These are phyloP conservation scores for Sebastes paucispinis DNA, from an alignment of 2,797 vertebrate species.

Conservation along the genomic window DNA sequence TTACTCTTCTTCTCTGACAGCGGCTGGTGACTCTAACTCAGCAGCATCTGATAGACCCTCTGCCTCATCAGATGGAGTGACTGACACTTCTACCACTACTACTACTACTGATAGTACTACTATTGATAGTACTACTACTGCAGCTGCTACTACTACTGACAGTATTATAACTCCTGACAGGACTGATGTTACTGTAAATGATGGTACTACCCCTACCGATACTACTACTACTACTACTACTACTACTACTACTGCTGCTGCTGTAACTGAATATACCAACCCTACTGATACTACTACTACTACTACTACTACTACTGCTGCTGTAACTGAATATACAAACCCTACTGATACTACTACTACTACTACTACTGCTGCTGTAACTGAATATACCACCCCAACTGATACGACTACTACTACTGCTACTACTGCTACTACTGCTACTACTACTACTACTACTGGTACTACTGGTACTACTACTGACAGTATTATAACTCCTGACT, in stretches of 20 bases:
- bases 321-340: too few relatives aligned
- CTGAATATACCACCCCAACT: too few relatives aligned
- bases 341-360: too few relatives aligned
- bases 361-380: too few relatives aligned
- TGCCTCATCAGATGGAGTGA: conserved; percentile 34
- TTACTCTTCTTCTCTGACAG: conserved; percentile 75
- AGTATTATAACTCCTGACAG: not conserved
- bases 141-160: not conserved
- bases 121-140: not conserved
- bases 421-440: too few relatives aligned
- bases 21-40: conserved; percentile 62
- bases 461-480: too few relatives aligned
- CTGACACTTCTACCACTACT: not conserved
- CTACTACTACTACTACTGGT: too few relatives aligned
- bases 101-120: not conserved
- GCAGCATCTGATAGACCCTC: conserved; percentile 51
- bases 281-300: not conserved
- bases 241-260: too few relatives aligned
- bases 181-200: not conserved
- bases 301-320: too few relatives aligned
- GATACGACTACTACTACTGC: too few relatives aligned
- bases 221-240: not conserved
- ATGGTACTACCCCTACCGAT: not conserved
- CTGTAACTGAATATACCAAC: too few relatives aligned
- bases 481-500: too few relatives aligned